Evolutionary conservation across 2,888 invertebrate species (phyloP).

Genomic region (Noctua fimbriata): DNA sequence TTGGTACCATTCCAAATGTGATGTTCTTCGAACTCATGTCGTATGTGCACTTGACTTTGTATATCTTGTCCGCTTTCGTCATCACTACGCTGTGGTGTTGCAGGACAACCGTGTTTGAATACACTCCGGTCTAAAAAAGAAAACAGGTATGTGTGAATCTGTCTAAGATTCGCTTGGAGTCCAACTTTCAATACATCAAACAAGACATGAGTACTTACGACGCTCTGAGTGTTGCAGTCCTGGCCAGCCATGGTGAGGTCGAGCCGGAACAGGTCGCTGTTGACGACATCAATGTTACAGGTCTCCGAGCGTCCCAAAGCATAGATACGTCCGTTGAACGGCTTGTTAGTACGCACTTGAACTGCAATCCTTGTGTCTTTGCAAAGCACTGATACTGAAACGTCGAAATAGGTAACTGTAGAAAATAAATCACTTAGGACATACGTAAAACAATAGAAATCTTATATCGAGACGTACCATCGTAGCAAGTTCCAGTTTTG

Average conservation of each 20-base stretch:
- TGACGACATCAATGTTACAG: slow-evolving; percentile 98
- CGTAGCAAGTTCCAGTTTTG: slow-evolving; percentile 98
- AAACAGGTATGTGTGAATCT: slow-evolving; percentile 13
- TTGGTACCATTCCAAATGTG: slow-evolving; percentile 99
- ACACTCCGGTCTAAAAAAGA: slow-evolving; percentile 95
- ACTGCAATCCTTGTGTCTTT: slow-evolving; percentile 98
- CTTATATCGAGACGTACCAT: slow-evolving; percentile 91
- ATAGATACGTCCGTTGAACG: slow-evolving; percentile 98
- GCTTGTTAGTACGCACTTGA: slow-evolving; percentile 97
- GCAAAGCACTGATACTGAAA: slow-evolving; percentile 96
- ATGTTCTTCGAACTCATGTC: slow-evolving; percentile 99
- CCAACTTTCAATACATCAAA: neutral
- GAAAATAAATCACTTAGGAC: neutral
- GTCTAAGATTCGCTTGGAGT: neutral
- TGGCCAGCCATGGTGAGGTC: slow-evolving; percentile 98
- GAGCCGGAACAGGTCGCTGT: slow-evolving; percentile 97
- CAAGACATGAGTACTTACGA: slow-evolving; percentile 91
- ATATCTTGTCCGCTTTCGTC: slow-evolving; percentile 99
- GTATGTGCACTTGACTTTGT: slow-evolving; percentile 98
- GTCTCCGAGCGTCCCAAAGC: slow-evolving; percentile 98
- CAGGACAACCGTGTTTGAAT: slow-evolving; percentile 97
- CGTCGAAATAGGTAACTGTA: slow-evolving; percentile 23
- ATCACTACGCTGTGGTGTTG: slow-evolving; percentile 99
- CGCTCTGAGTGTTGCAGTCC: slow-evolving; percentile 98
- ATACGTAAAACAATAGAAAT: neutral